Conservation (phyloP, 2,797 vertebrate genomes). For the Allobates femoralis region DNA sequence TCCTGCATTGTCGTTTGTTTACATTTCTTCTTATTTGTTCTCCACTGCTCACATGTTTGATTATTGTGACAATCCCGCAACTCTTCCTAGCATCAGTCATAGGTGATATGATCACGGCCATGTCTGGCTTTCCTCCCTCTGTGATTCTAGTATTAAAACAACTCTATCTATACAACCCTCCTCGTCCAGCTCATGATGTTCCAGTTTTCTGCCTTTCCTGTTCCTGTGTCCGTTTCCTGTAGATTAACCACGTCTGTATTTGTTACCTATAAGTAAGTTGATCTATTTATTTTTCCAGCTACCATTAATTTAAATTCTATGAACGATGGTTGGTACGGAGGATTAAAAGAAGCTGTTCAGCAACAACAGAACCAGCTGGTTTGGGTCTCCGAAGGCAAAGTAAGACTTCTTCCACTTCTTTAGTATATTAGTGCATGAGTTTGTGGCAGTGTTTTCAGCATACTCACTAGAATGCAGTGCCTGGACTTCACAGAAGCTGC, state of each 20-base stretch:
- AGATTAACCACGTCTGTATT: neutral
- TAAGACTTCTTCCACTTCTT: slow-evolving; percentile 70
- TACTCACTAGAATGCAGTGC: slow-evolving; percentile 64
- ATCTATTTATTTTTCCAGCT: slow-evolving; percentile 76
- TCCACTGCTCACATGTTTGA: too few relatives aligned
- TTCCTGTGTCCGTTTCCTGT: neutral
- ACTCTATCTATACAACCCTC: neutral
- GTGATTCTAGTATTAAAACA: neutral
- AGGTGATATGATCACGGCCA: too few relatives aligned
- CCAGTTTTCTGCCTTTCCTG: neutral
- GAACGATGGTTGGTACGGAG: slow-evolving; percentile 99
- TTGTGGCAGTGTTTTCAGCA: slow-evolving; percentile 61
- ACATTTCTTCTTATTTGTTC: too few relatives aligned
- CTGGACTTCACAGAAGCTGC: slow-evolving; percentile 61
- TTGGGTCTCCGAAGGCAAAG: slow-evolving; percentile 99
- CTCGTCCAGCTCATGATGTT: neutral
- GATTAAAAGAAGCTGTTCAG: slow-evolving; percentile 93
- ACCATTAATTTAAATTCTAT: slow-evolving; percentile 99
- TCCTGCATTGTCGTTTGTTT: too few relatives aligned
- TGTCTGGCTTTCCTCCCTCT: neutral
- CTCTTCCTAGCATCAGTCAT: too few relatives aligned
- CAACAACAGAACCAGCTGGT: slow-evolving; percentile 98
- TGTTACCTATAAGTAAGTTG: neutral
- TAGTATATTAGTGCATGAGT: slow-evolving; percentile 57
- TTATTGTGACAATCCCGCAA: too few relatives aligned